These are phyloP conservation scores for Pseudochromis fuscus DNA, from an alignment of 2,797 vertebrate genomes.

Conservation along the genomic window DNA sequence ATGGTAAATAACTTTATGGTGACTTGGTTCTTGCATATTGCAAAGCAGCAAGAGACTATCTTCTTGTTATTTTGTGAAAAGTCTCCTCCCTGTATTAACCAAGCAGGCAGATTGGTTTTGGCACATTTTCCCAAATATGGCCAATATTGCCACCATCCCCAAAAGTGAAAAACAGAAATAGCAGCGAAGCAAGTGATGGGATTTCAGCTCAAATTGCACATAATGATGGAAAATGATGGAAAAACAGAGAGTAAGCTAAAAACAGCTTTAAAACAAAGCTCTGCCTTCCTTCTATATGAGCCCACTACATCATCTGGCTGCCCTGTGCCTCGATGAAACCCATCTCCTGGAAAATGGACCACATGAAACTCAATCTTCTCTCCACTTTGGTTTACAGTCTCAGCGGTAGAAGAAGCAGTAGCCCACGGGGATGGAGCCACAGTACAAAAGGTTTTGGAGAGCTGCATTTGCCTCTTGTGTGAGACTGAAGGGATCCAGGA, in stretches of 20 bases:
- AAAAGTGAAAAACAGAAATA: not conserved
- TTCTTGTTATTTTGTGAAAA: not conserved
- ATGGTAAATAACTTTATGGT: too few species aligned
- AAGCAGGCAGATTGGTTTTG: not conserved
- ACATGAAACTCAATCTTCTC: conserved; percentile 36
- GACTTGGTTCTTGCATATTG: too few species aligned
- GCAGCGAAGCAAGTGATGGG: not conserved
- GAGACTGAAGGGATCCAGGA: conserved; percentile 47
- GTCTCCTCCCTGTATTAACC: not conserved
- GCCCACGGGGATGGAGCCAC: conserved; percentile 37
- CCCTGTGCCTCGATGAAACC: conserved; percentile 28
- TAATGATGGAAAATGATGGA: not conserved
- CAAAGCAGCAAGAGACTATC: not conserved
- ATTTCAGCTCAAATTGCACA: not conserved
- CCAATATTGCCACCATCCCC: too few species aligned
- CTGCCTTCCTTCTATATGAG: conserved; percentile 9
- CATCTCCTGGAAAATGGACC: conserved; percentile 43
- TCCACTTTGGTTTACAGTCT: conserved; percentile 36
- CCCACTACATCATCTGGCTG: conserved; percentile 30
- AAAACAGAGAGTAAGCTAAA: not conserved
- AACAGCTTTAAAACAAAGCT: conserved; percentile 7
- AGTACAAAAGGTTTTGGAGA: conserved; percentile 46
- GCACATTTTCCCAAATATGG: not conserved
- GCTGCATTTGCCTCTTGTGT: conserved; percentile 19
- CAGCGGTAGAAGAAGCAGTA: conserved; percentile 12